These are phyloP conservation scores for Scrobipalpa atriplicella DNA, from an alignment of 2,888 invertebrate species.

Conservation along the genomic window DNA sequence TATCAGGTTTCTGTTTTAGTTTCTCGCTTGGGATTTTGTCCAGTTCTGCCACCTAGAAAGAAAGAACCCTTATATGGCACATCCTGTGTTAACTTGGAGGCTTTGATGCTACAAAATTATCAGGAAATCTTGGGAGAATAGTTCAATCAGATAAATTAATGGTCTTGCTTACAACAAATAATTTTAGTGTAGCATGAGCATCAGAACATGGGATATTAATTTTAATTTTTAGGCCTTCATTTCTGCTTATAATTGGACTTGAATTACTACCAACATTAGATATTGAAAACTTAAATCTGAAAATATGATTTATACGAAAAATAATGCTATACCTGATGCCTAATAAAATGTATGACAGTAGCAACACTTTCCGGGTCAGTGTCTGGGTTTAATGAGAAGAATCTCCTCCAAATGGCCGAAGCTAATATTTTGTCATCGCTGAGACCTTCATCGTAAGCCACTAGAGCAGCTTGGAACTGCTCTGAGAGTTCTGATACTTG, in stretches of 20 bases:
- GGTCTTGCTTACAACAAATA: too few relatives aligned
- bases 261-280: too few relatives aligned
- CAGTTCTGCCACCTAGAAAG: slow-evolving; percentile 77
- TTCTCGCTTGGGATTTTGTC: slow-evolving; percentile 82
- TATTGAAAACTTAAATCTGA: background rate
- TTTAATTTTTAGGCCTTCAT: background rate
- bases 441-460: slow-evolving; percentile 94
- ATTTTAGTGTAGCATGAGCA: too few relatives aligned
- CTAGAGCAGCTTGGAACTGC: slow-evolving; percentile 92
- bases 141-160: background rate
- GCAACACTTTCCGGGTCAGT: slow-evolving; percentile 87
- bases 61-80: slow-evolving; percentile 33
- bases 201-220: too few relatives aligned
- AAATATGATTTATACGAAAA: background rate
- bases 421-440: slow-evolving; percentile 90
- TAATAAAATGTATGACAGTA: slow-evolving; percentile 87
- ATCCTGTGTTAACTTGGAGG: slow-evolving; percentile 9
- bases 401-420: slow-evolving; percentile 92
- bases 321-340: slow-evolving; percentile 85
- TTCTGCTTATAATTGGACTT: too few relatives aligned
- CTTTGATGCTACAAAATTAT: background rate
- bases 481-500: slow-evolving; percentile 87
- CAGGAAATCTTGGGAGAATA: too few relatives aligned
- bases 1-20: slow-evolving; percentile 80
- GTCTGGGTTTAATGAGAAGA: slow-evolving; percentile 86